Evolutionary conservation across 2,797 vertebrate species (phyloP), one percentile per base, ranked within the genome.

Genomic region (Pempheris klunzingeri): DNA sequence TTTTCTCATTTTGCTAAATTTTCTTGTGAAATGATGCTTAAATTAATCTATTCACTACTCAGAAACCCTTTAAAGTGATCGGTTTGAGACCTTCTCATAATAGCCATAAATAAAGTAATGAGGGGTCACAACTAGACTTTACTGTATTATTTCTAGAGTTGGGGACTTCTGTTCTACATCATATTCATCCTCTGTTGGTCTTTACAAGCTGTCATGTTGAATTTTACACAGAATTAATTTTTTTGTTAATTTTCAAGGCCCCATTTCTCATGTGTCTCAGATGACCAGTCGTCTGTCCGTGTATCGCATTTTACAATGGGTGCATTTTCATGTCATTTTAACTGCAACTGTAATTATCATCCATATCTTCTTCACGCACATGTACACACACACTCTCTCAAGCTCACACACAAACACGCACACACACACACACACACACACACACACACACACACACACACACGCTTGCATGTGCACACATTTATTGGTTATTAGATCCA

Each of bases 401-500:
- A n/a, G n/a, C n/a, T n/a, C n/a, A n/a, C n/a, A n/a, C n/a, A n/a
- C n/a, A n/a, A n/a, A n/a, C 69, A 52, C 74, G 0, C 52, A 32
- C 36, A 77, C 43, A 70, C 30, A 47, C 15, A 6, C 34, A n/a
- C 11, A 14, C 15, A 34, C 43, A 44, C 11, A n/a, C n/a, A n/a
- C n/a, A n/a, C n/a, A n/a, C n/a, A 18, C 20, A 49, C 30, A n/a
- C 41, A 14, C 39, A 41, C 17, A 30, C 20, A 41, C 53, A 41
- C 60, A 36, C 8, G 1, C 34, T 22, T n/a, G 2, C 26, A n/a
- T 3, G 1, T 22, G 26, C 38, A 44, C 24, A 52, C 41, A 7
- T 83, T 83, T 80, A 83, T 65, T 30, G 69, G 53, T 72, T 46
- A 81, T 87, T 78, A 78, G 41, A n/a, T 65, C 26, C 26, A 28